These are phyloP conservation scores for Nephrocerus scutellatus DNA, from an alignment of 2,888 invertebrate genomes.

Conservation along the genomic window DNA sequence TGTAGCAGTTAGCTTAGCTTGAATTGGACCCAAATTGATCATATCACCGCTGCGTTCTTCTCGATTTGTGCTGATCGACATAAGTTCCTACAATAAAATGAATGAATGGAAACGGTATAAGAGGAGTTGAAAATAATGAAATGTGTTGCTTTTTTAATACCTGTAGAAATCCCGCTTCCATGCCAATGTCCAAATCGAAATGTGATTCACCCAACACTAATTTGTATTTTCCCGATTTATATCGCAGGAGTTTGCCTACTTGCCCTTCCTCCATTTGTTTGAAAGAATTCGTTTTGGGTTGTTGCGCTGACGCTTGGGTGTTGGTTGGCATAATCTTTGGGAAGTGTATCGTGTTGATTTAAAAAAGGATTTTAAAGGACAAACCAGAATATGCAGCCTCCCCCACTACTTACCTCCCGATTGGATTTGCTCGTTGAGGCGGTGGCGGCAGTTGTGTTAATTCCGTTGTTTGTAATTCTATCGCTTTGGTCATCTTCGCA, in stretches of 20 bases:
- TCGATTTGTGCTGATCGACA: constrained; percentile 52
- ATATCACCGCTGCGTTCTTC: constrained; percentile 53
- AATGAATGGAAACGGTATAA: background rate
- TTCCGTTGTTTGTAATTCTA: too few relatives aligned
- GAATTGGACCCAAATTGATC: constrained; percentile 52
- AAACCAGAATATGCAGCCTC: too few relatives aligned
- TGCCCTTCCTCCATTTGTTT: constrained; percentile 52
- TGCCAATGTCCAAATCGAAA: constrained; percentile 55
- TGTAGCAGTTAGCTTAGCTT: constrained; percentile 53
- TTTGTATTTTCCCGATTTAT: constrained; percentile 54
- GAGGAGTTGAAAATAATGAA: background rate
- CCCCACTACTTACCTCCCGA: too few relatives aligned
- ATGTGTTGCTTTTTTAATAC: constrained; percentile 20
- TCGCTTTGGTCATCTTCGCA: constrained; percentile 27
- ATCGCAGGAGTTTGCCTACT: constrained; percentile 54
- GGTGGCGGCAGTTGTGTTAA: too few relatives aligned
- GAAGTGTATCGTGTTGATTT: too few relatives aligned
- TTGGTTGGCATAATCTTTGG: constrained; percentile 19
- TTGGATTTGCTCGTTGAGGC: too few relatives aligned
- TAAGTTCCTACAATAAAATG: constrained; percentile 52
- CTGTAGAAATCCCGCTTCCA: constrained; percentile 54
- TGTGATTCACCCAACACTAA: constrained; percentile 52
- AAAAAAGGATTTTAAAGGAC: too few relatives aligned
- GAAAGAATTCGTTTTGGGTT: too few relatives aligned
- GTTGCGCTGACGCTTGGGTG: constrained; percentile 19